Evolutionary conservation across 2,797 vertebrate species (phyloP), one percentile per base, ranked within the genome.

Genomic region (Acipenser oxyrinchus): DNA sequence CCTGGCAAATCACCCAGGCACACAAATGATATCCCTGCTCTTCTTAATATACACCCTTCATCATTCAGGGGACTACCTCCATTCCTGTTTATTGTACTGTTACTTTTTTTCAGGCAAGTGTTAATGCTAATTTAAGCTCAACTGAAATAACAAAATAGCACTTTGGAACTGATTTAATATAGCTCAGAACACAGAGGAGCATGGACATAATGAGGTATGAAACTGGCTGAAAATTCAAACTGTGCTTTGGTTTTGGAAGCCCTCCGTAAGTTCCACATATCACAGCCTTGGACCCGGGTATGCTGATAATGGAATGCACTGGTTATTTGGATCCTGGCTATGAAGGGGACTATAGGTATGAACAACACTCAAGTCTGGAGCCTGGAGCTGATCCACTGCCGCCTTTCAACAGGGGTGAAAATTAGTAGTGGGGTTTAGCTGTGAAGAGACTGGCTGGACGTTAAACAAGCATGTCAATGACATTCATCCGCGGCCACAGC

Each of bases 51-150:
- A 55, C 67, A 15, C 68, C 76, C 70, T 82, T 75, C 76, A 82
- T 82, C 79, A 84, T 80, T 77, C 80, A 49, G 66, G 49, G 10
- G 69, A 82, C 75, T 67, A 72, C 69, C 67, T 75, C 74, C 82
- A 78, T 73, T 71, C 72, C 71, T 73, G 77, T 81, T 76, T 75
- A 80, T 75, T 74, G 74, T 68, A 61, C 53, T 48, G n/a, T 10
- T 49, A 18, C 57, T 66, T 60, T 15, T 18, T 64, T 37, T 37
- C 51, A 68, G 66, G 72, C 70, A 69, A 68, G 68, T 37, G 65
- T 65, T 64, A 64, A 68, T 70, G 66, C 68, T 37, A 68, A 12
- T 37, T 48, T 49, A 61, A 23, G 18, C 78, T 68, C 55, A 58
- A 37, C 23, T 37, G 23, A 37, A 37, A 37, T 37, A 37, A 37